Percentiles rank a stretch among this genome's conserved stretches.
Evolutionary conservation across 2,888 invertebrate species (phyloP).

Genomic region (Oxytorus armatus): DNA sequence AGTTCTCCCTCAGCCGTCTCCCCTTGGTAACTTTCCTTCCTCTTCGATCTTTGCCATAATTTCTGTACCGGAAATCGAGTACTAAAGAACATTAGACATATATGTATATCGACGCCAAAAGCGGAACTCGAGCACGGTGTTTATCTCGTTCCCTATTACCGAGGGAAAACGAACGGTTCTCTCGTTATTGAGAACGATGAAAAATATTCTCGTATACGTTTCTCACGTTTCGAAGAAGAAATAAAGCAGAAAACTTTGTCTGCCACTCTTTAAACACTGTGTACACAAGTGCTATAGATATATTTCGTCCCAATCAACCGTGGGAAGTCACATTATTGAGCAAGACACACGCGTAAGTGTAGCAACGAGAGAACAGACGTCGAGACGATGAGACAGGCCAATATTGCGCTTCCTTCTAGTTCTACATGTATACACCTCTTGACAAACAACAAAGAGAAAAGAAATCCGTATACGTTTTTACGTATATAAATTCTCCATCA

Average conservation of each 20-base stretch:
- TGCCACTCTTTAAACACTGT: not conserved
- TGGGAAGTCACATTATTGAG: constrained; percentile 65
- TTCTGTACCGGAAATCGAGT: not conserved
- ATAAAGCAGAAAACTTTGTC: constrained; percentile 18
- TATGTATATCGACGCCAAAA: constrained; percentile 1
- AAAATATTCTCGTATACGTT: constrained; percentile 50
- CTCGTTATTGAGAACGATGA: constrained; percentile 49
- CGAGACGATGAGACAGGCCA: not conserved
- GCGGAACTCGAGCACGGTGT: constrained; percentile 27
- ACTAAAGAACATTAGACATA: not conserved
- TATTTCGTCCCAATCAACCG: constrained; percentile 52
- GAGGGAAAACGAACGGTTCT: constrained; percentile 57
- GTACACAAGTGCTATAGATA: constrained; percentile 19
- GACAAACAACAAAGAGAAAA: not conserved
- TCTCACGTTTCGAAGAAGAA: constrained; percentile 50
- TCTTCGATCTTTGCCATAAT: not conserved
- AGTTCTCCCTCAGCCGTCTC: not conserved
- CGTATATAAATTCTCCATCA: not conserved
- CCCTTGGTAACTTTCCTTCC: not conserved
- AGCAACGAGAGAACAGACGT: not conserved
- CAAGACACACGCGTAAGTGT: constrained; percentile 39
- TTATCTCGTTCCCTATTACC: constrained; percentile 29
- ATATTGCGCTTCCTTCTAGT: not conserved
- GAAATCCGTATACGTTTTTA: constrained; percentile 1
- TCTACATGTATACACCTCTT: not conserved